These are phyloP conservation scores for Cyprinodon tularosa DNA, from an alignment of 2,113 vertebrate species.

Conservation along the genomic window DNA sequence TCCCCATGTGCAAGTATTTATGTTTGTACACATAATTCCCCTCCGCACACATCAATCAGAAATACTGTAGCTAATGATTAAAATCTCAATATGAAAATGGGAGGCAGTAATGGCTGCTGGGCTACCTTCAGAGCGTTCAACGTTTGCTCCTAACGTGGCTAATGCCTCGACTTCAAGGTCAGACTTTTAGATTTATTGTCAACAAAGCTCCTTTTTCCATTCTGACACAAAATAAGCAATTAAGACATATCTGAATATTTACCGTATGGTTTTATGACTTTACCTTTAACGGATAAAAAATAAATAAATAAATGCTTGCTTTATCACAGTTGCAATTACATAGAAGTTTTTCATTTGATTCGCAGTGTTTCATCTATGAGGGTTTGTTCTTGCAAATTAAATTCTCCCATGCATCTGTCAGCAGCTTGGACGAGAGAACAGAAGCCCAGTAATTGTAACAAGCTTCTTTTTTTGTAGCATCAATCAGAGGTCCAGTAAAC, in stretches of 20 bases:
- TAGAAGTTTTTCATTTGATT: slow-evolving; percentile 15
- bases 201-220: slow-evolving; percentile 40
- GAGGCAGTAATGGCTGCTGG: slow-evolving; percentile 53
- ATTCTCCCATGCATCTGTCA: slow-evolving; percentile 33
- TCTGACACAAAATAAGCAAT: slow-evolving; percentile 52
- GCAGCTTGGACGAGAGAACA: slow-evolving; percentile 14
- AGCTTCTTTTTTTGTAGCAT: slow-evolving; percentile 40
- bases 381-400: slow-evolving; percentile 34
- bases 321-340: slow-evolving; percentile 3
- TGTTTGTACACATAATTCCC: slow-evolving; percentile 10
- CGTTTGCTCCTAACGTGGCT: slow-evolving; percentile 37
- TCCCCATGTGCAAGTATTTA: slow-evolving; percentile 26
- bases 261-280: slow-evolving; percentile 11
- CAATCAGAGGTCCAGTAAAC: slow-evolving; percentile 39
- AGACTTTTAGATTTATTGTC: slow-evolving; percentile 45
- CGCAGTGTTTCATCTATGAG: slow-evolving; percentile 26
- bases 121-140: slow-evolving; percentile 11
- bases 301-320: neutral
- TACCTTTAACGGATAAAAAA: neutral
- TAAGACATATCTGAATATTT: slow-evolving; percentile 26
- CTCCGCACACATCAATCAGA: slow-evolving; percentile 52
- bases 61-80: slow-evolving; percentile 65
- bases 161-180: slow-evolving; percentile 26
- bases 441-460: slow-evolving; percentile 55
- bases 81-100: slow-evolving; percentile 64